phyloP scores from a whole-genome alignment of 2,888 invertebrate species.

The Eupithecia subumbrata region DNA sequence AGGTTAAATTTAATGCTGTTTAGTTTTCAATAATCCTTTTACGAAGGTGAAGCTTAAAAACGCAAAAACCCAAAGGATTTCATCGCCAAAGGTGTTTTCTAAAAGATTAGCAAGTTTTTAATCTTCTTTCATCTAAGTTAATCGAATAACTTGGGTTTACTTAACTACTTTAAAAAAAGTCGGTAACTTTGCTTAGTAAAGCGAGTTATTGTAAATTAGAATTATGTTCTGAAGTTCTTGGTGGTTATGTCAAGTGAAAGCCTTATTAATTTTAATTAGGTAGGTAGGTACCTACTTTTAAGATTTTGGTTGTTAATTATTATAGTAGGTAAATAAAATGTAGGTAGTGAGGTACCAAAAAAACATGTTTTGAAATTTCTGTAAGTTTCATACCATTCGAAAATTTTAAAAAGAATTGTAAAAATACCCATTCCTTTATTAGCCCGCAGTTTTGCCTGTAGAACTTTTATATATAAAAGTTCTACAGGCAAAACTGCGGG shows the following conservation, averaged over 20 bases:
- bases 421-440: no score
- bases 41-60: conserved; percentile 10
- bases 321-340: background rate
- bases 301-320: no score
- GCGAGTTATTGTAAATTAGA: background rate
- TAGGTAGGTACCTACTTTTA: background rate
- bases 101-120: conserved; percentile 23
- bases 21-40: conserved; percentile 25
- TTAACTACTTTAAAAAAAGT: background rate
- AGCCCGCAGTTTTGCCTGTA: no score
- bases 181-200: conserved; percentile 8
- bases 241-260: background rate
- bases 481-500: no score
- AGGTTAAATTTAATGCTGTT: conserved; percentile 17
- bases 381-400: no score
- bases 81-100: conserved; percentile 29
- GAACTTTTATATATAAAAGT: no score
- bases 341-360: no score
- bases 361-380: no score
- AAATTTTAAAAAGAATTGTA: no score
- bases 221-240: background rate
- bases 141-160: conserved; percentile 4
- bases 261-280: no score
- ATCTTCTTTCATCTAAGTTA: conserved; percentile 4
- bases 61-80: conserved; percentile 4